phyloP scores from a whole-genome alignment of 1,140 invertebrate species.

The Heliconius melpomene region DNA sequence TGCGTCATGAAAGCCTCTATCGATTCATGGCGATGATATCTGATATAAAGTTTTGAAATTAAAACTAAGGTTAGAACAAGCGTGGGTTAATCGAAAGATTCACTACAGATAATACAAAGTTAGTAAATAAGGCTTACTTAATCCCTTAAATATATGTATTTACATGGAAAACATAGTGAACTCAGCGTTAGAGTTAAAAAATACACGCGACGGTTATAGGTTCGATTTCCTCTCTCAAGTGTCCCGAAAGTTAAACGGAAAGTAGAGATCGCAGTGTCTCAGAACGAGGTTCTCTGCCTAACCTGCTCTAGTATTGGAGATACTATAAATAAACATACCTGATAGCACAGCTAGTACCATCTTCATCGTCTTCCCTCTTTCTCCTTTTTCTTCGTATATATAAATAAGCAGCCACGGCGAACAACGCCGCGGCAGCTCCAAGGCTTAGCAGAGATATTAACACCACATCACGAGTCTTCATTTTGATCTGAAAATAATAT shows the following conservation, averaged over 20 bases:
- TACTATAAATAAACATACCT: conserved; percentile 41
- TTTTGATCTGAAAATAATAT: conserved; percentile 53
- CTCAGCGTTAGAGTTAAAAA: too few relatives aligned
- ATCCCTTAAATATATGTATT: too few relatives aligned
- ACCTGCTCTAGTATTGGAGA: too few relatives aligned
- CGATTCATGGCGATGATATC: neutral
- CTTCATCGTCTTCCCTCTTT: conserved; percentile 72
- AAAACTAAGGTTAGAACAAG: neutral
- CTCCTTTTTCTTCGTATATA: conserved; percentile 57
- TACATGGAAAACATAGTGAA: too few relatives aligned
- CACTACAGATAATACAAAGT: neutral
- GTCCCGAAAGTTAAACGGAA: neutral
- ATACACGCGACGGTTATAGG: neutral
- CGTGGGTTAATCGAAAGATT: neutral
- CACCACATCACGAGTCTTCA: conserved; percentile 69
- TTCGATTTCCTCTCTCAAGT: neutral
- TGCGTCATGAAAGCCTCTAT: too few relatives aligned
- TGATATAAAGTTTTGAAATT: neutral
- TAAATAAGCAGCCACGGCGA: conserved; percentile 60
- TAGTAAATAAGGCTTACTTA: neutral
- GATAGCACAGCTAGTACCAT: conserved; percentile 71
- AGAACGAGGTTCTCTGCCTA: neutral
- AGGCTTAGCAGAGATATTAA: conserved; percentile 60
- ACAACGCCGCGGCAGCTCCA: conserved; percentile 55
- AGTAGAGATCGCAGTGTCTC: neutral